Evolutionary conservation across 92 coral and sea anemone species (phyloP), one percentile per base, ranked within the genome.

Genomic region (Heliopora coerulea): DNA sequence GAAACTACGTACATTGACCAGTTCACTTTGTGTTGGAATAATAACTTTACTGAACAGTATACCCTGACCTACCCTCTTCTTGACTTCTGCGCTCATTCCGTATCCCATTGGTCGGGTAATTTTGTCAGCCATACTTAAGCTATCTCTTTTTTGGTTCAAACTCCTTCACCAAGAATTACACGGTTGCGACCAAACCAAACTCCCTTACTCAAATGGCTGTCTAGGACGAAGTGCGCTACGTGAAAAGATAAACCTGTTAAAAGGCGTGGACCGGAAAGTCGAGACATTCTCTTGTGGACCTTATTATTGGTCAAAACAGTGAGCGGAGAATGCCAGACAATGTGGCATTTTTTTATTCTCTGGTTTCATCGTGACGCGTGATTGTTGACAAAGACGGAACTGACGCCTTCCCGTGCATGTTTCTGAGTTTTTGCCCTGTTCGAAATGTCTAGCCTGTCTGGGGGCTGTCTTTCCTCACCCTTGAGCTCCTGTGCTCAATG

Each of bases 41-140:
- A 12, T 62, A 14, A 49, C 72, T 18, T 39, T 41, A 39, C 27
- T 40, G 67, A 42, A 61, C 67, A 13, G 29, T 31, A 4, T 13
- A 6, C 52, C 26, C 37, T 28, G 48, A 27, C 74, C 0, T 49
- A 67, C 74, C 74, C 29, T 67, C 74, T 67, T 67, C 23, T 67
- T 67, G 1, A 67, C 74, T 44, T 67, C 74, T 1, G 74, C 74
- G 8, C 58, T 67, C 74, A 67, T 67, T 44, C 74, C 74, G 15
- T 44, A 67, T 25, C 74, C 74, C 23, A 59, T 67, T 8, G 74
- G 74, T 44, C 74, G 1, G 34, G 24, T 67, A 14, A 67, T 67
- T n/a, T 42, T 67, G n/a, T 49, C 59, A 26, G 59, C 58, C 74
- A 67, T 67, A 15, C 11, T 44, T 67, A 3, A 2, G 15, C 7